Percentiles rank a stretch among this genome's conserved stretches.
phyloP scores from a whole-genome alignment of 2,797 vertebrate genomes.

The Sebastes oblongus region DNA sequence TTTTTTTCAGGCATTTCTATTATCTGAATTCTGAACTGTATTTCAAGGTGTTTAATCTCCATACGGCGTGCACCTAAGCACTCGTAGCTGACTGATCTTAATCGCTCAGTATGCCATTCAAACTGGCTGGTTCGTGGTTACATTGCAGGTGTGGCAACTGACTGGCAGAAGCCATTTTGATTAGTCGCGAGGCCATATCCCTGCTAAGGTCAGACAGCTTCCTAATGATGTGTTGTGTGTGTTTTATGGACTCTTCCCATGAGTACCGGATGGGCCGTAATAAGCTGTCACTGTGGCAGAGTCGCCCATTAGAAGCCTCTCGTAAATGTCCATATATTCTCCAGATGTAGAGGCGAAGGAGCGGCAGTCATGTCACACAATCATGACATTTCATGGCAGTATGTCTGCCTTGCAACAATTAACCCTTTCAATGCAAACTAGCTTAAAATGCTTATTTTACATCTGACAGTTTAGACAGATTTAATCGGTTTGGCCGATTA shows the following conservation, averaged over 20 bases:
- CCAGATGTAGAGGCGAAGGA: constrained; percentile 16
- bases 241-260: constrained; percentile 57
- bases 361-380: constrained; percentile 23
- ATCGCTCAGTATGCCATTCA: not conserved
- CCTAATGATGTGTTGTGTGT: constrained; percentile 63
- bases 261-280: constrained; percentile 44
- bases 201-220: constrained; percentile 54
- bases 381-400: constrained; percentile 17
- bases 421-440: constrained; percentile 3
- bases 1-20: not conserved
- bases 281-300: constrained; percentile 56
- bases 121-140: constrained; percentile 11
- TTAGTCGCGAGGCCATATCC: constrained; percentile 33
- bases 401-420: constrained; percentile 23
- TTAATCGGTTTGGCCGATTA: no score
- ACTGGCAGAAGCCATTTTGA: constrained; percentile 61
- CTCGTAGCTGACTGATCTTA: constrained; percentile 2
- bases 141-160: constrained; percentile 10
- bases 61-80: not conserved
- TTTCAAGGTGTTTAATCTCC: not conserved
- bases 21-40: not conserved
- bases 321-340: constrained; percentile 45
- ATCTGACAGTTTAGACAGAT: not conserved
- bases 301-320: constrained; percentile 45
- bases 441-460: not conserved